Base-by-base conservation (phyloP, 2,113 vertebrate species). In the Lophius piscatorius region DNA sequence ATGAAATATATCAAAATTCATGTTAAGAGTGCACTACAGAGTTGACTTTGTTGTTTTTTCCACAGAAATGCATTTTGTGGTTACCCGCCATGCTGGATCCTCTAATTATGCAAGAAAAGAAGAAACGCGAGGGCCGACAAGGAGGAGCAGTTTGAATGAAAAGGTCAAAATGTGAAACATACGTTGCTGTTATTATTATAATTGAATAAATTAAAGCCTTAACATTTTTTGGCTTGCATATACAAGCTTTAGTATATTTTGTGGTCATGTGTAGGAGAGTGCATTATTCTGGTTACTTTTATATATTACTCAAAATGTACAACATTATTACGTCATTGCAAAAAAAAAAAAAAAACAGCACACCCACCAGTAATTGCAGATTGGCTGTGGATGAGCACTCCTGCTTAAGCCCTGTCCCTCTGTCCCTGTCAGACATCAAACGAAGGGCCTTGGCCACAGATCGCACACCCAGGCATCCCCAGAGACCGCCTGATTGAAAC, bases 401-500 rank as follows among this genome's bases (percentile, higher is more conserved):
- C 10, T 20, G 11, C 58, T 78, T 24, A 38, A 74, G 82, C 70
- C 65, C 31, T 38, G 36, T 89, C 87, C 79, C 74, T 66, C 58
- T 65, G 87, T 84, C 82, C 74, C 88, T 90, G 86, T 72, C 47
- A 84, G 84, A 91, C 94, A 92, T 93, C 88, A 91, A 92, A 92
- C 86, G 82, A 63, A 90, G 81, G 85, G 85, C 90, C 76, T 89
- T 90, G 91, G 93, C 94, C 90, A 89, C 86, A 74, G 80, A 85
- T 91, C 75, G 78, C 87, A 85, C 79, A 79, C 39, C 1, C 72
- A 36, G 63, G 69, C 65, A 65, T 94, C 93, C 71, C 65, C 84
- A 78, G 95, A 95, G 94, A 91, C 23, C 74, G 91, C 83, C 92
- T 95, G 95, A 97, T 96, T 96, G 94, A 94, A 95, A 94, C 93